Base-by-base conservation (phyloP, 2,113 vertebrate genomes). In the Rhabdomys dilectus region DNA sequence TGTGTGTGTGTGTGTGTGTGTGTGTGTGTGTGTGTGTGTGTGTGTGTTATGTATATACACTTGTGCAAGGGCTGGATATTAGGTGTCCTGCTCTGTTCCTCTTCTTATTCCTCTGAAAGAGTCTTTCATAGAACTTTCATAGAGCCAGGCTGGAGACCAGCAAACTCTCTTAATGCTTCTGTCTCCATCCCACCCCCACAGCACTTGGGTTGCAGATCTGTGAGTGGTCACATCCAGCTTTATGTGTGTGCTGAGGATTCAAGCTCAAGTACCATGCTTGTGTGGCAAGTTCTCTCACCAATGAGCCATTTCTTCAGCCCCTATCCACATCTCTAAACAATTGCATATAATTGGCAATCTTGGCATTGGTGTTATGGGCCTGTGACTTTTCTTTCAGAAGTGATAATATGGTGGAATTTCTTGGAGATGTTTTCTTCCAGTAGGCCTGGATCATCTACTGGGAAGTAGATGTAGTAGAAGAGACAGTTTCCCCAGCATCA, bases 311-410 rank as follows among this genome's bases (percentile, higher is more conserved):
- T 45, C 58, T 19, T 19, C 82, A 64, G 82, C 24, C 58, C 26
- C 58, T 15, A 58, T 36, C n/a, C 31, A 42, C 29, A 62, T 62
- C 76, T 89, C 39, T 51, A 26, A 53, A 15, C 34, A 88, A 68
- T 9, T 60, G 22, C 3, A 36, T 29, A n/a, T 31, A n/a, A 45
- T 31, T 88, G 77, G 1, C 39, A 64, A 19, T 22, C 26, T 66
- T 93, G 53, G 22, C 53, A 77, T 9, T 53, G 53, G 26, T n/a
- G 53, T 73, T n/a, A 21, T 17, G 22, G 77, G 16, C 51, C 29
- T 80, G 51, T 70, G 62, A 42, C 24, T 78, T 73, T 91, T 89
- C 24, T 56, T 82, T 60, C 77, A 89, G 82, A 96, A 78, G 48
- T 58, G 36, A 68, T 29, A 24, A 5, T 68, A 31, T 56, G 45